These are phyloP conservation scores for Cavia porcellus DNA, from an alignment of 2,113 vertebrate species.

Conservation along the genomic window DNA sequence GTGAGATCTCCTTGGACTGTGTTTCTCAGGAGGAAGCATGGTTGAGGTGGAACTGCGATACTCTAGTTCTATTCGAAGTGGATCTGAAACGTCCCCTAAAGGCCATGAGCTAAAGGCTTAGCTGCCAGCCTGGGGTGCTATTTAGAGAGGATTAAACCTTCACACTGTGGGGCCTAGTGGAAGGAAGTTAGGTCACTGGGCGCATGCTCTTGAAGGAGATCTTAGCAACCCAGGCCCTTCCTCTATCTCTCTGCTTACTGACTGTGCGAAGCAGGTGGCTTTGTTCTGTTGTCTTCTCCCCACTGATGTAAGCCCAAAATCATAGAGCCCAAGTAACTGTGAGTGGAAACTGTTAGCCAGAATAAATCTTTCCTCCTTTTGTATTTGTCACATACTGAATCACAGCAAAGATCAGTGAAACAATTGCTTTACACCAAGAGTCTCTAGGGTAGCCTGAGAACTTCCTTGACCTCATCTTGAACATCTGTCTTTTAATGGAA, in stretches of 20 bases:
- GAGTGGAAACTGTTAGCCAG: background rate
- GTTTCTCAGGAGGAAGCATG: no score
- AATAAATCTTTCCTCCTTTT: background rate
- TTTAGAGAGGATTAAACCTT: background rate
- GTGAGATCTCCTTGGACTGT: background rate
- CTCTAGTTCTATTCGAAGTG: background rate
- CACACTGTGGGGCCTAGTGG: background rate
- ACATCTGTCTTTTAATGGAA: background rate
- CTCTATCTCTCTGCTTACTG: background rate
- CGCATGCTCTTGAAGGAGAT: no score
- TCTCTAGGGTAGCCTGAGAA: accelerated
- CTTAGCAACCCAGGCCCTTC: no score
- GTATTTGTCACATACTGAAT: background rate
- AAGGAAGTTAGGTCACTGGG: background rate
- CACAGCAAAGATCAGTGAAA: no score
- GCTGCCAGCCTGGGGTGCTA: background rate
- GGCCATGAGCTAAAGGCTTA: background rate
- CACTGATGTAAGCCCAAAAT: no score
- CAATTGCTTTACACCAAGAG: accelerated
- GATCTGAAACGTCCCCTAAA: background rate
- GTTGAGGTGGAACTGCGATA: background rate
- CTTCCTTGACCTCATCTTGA: background rate
- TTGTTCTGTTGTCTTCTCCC: background rate
- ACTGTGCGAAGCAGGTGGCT: background rate
- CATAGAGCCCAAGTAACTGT: background rate